These are phyloP conservation scores for Zaprionus inermis DNA, from an alignment of 1,140 invertebrate genomes.

Conservation along the genomic window DNA sequence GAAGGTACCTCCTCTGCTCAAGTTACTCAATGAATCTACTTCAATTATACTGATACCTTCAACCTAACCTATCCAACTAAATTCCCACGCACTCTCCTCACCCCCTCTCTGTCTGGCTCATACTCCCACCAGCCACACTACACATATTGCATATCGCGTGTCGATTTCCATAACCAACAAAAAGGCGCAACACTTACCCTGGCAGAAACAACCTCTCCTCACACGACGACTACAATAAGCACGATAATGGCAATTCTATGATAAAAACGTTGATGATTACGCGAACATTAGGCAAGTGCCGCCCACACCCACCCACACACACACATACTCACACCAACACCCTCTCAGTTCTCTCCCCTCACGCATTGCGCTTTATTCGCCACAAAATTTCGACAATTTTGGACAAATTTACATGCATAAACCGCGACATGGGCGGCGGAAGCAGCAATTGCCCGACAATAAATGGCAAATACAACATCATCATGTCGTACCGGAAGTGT, in stretches of 20 bases:
- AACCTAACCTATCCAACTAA: background rate
- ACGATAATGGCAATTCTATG: slow-evolving; percentile 61
- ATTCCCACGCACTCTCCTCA: slow-evolving; percentile 20
- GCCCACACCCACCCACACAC: slow-evolving; percentile 21
- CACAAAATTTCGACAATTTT: slow-evolving; percentile 82
- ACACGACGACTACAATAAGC: slow-evolving; percentile 13
- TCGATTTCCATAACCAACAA: slow-evolving; percentile 51
- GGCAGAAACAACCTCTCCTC: no score
- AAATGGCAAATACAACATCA: slow-evolving; percentile 41
- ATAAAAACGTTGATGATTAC: slow-evolving; percentile 70
- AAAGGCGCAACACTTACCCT: slow-evolving; percentile 27
- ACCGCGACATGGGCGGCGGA: slow-evolving; percentile 64
- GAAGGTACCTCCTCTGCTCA: no score
- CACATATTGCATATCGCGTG: slow-evolving; percentile 37
- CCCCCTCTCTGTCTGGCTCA: background rate
- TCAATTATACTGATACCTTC: background rate
- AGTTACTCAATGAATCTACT: background rate
- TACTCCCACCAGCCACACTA: slow-evolving; percentile 2
- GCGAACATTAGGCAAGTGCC: slow-evolving; percentile 72
- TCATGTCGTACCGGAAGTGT: background rate
- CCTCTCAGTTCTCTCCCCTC: slow-evolving; percentile 7
- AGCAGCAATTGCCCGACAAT: slow-evolving; percentile 74
- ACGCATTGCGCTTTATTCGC: slow-evolving; percentile 67
- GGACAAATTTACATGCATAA: slow-evolving; percentile 82
- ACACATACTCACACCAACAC: slow-evolving; percentile 10